Evolutionary conservation across 1,140 invertebrate species (phyloP).

Genomic region (Radopholus similis): DNA sequence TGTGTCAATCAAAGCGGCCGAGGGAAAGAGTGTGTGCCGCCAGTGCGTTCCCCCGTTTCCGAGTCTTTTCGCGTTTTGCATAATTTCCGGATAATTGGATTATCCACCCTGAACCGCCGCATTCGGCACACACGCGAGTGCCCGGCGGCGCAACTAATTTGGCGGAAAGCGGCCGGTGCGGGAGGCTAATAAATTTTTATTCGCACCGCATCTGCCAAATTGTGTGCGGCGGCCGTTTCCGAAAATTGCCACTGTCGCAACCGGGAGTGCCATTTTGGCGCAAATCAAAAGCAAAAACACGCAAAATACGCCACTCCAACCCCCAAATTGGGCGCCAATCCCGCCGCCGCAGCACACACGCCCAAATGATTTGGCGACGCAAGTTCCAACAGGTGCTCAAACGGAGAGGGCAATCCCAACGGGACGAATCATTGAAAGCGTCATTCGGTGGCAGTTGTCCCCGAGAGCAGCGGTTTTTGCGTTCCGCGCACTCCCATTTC

Average conservation of each 20-base stretch:
- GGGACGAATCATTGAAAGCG: no score
- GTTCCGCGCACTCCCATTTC: not conserved
- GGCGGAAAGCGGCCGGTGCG: not conserved
- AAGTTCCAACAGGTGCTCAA: not conserved
- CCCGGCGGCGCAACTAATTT: conserved; percentile 13
- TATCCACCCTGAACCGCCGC: no score
- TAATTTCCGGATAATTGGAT: not conserved
- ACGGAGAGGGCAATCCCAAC: not conserved
- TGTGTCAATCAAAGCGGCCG: no score
- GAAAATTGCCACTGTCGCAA: conserved; percentile 20
- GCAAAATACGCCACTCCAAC: no score
- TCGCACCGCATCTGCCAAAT: not conserved
- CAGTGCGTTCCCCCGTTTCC: not conserved
- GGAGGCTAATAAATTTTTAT: not conserved
- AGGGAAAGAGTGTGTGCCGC: no score
- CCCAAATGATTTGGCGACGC: not conserved
- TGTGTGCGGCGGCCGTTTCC: not conserved
- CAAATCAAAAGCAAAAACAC: no score
- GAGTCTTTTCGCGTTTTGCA: not conserved
- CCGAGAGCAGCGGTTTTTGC: no score
- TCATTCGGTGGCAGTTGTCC: no score
- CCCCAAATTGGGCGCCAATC: no score
- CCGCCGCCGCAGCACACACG: no score
- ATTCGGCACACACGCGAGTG: no score
- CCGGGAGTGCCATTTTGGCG: no score